Percentiles rank a stretch among this genome's conserved stretches.
Evolutionary conservation across 2,888 invertebrate species (phyloP).

Genomic region (Pachliopta kotzebuea): DNA sequence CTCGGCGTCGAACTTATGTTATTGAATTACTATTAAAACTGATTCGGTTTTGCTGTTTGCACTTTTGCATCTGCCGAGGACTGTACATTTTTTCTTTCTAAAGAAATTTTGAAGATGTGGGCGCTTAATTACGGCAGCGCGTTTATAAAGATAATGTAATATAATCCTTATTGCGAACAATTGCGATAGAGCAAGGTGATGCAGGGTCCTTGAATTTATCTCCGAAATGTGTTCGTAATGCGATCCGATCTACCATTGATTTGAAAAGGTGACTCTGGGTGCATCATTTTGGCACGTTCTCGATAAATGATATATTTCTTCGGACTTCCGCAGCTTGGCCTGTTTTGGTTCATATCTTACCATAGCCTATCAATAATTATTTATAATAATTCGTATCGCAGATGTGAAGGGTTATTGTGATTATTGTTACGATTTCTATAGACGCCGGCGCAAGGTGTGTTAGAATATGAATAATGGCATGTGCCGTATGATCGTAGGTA

Average conservation of each 20-base stretch:
- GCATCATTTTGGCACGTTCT: slow-evolving; percentile 70
- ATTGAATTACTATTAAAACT: slow-evolving; percentile 78
- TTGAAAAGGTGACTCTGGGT: slow-evolving; percentile 57
- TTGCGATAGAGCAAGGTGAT: slow-evolving; percentile 66
- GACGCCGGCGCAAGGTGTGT: slow-evolving; percentile 57
- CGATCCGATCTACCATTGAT: slow-evolving; percentile 54
- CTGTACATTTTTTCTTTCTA: slow-evolving; percentile 50
- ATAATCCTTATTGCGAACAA: slow-evolving; percentile 73
- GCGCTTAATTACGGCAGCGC: slow-evolving; percentile 75
- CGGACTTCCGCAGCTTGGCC: slow-evolving; percentile 50
- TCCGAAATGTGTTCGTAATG: slow-evolving; percentile 53
- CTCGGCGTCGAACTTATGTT: slow-evolving; percentile 74
- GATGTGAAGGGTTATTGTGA: slow-evolving; percentile 70
- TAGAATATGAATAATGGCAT: slow-evolving; percentile 50
- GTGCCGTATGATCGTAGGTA: slow-evolving; percentile 40
- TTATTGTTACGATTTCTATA: slow-evolving; percentile 61
- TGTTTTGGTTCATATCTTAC: slow-evolving; percentile 30
- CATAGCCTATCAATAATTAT: slow-evolving; percentile 29
- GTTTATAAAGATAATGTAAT: slow-evolving; percentile 77
- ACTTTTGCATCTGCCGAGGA: slow-evolving; percentile 70
- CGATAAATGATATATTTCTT: slow-evolving; percentile 43
- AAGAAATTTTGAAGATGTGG: slow-evolving; percentile 65
- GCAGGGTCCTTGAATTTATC: slow-evolving; percentile 47
- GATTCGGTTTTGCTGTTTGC: slow-evolving; percentile 68
- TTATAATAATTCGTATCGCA: slow-evolving; percentile 50